phyloP scores from a whole-genome alignment of 2,113 vertebrate species.

The chimpanzee (Pan troglodytes) region NHGRI_mPanTro3-v2.1_pri NC_072416.2:82543501-82544000 shows the following conservation, averaged over 20 bases:
- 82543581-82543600: background rate
- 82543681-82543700: background rate
- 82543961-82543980: background rate
- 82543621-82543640: background rate
- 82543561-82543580: background rate
- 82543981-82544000: too few relatives aligned
- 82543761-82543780: background rate
- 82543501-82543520: too few relatives aligned
- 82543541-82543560: background rate
- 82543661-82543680: too few relatives aligned
- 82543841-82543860: background rate
- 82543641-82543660: background rate
- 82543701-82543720: background rate
- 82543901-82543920: background rate
- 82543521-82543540: background rate
- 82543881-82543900: rapidly evolving
- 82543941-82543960: background rate
- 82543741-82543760: too few relatives aligned
- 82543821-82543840: background rate
- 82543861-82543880: background rate
- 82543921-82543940: background rate
- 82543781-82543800: background rate
- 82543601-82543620: background rate
- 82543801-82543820: background rate
- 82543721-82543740: background rate